Conservation (phyloP, 2,797 vertebrate genomes). For the Buceros bicornis region DNA sequence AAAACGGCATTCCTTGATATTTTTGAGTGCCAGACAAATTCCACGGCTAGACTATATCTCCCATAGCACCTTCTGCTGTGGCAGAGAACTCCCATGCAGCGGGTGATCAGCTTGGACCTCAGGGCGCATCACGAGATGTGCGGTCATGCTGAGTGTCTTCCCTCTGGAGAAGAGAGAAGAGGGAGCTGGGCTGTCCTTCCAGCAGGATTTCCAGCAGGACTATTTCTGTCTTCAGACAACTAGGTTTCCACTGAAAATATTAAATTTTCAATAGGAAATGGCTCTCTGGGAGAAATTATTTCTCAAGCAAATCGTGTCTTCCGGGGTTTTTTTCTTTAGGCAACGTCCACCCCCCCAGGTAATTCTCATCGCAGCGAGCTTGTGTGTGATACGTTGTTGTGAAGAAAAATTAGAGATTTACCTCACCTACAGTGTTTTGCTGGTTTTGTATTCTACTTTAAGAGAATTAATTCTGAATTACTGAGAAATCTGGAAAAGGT, state of each 20-base stretch:
- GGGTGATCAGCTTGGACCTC: background rate
- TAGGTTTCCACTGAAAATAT: background rate
- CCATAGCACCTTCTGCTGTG: background rate
- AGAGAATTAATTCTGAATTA: background rate
- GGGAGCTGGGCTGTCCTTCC: background rate
- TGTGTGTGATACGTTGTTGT: background rate
- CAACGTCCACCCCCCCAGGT: background rate
- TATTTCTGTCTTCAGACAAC: background rate
- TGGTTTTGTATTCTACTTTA: background rate
- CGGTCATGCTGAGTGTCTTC: rapidly evolving
- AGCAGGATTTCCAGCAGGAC: background rate
- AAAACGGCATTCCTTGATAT: background rate
- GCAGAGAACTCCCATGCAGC: background rate
- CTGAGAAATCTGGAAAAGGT: background rate
- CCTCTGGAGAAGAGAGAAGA: background rate
- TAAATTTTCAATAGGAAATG: background rate
- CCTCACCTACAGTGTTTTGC: background rate
- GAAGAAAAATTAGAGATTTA: background rate
- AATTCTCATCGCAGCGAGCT: background rate
- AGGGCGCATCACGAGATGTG: background rate
- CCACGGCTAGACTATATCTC: background rate
- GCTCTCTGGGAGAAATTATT: background rate
- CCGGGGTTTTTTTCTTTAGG: background rate
- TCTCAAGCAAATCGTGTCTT: background rate
- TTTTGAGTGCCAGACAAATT: background rate